A percentile compares a stretch with the other conserved stretches of the same genome.
phyloP scores from a whole-genome alignment of 92 coral and sea anemone genomes.

The Zoanthus solanderi region DNA sequence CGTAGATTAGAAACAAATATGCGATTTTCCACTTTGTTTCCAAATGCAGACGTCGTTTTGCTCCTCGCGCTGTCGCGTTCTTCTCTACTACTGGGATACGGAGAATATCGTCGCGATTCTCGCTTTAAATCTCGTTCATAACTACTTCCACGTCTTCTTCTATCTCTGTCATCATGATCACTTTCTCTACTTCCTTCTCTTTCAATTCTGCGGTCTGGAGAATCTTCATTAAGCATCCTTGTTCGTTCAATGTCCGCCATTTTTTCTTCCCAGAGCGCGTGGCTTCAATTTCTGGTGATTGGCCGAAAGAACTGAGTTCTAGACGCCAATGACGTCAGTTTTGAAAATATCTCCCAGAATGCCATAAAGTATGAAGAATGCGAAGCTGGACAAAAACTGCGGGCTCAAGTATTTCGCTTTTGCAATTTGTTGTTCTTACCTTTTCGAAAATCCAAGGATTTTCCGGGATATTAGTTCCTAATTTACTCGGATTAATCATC shows the following conservation, averaged over 20 bases:
- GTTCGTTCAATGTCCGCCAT: slow-evolving; percentile 56
- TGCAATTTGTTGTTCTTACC: slow-evolving; percentile 31
- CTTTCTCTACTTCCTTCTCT: slow-evolving; percentile 94
- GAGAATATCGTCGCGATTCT: slow-evolving; percentile 83
- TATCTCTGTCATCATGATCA: slow-evolving; percentile 90
- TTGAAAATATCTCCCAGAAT: slow-evolving; percentile 9
- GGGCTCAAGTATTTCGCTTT: slow-evolving; percentile 36
- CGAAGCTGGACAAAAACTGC: slow-evolving; percentile 36
- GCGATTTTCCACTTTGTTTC: slow-evolving; percentile 76
- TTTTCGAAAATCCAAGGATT: slow-evolving; percentile 10
- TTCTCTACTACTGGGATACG: slow-evolving; percentile 71
- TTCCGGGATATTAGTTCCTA: slow-evolving; percentile 44
- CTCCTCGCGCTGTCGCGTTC: slow-evolving; percentile 55
- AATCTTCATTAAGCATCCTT: slow-evolving; percentile 50
- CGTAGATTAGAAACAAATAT: slow-evolving; percentile 91
- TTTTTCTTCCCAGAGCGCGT: slow-evolving; percentile 26
- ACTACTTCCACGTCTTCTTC: slow-evolving; percentile 83
- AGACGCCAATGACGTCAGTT: slow-evolving; percentile 29
- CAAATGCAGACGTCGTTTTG: slow-evolving; percentile 39
- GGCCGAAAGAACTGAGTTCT: not conserved
- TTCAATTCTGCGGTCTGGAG: slow-evolving; percentile 77
- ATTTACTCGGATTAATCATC: not conserved
- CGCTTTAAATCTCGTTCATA: slow-evolving; percentile 89
- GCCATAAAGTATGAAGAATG: not conserved
- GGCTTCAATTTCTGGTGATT: not conserved